Evolutionary conservation across 2,797 vertebrate species (phyloP).

Genomic region (Arrhamphus sclerolepis): DNA sequence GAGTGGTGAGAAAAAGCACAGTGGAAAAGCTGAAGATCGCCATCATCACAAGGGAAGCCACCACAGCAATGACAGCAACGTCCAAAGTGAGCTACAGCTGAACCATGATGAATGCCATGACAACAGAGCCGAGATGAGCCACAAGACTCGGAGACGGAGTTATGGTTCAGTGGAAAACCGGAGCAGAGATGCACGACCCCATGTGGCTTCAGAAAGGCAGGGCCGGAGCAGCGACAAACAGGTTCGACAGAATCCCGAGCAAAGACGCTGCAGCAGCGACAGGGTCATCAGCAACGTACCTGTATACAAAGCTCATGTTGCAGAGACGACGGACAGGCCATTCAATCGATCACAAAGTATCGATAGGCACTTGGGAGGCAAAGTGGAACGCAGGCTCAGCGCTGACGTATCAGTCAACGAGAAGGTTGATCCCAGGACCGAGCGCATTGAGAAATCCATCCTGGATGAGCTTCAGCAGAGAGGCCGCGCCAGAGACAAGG

Average conservation of each 20-base stretch:
- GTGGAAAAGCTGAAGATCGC: conserved; percentile 40
- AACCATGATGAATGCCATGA: conserved; percentile 30
- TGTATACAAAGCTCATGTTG: conserved; percentile 62
- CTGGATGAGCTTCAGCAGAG: conserved; percentile 72
- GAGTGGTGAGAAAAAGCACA: conserved; percentile 55
- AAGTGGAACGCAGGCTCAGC: conserved; percentile 48
- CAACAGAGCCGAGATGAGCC: conserved; percentile 9
- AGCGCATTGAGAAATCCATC: conserved; percentile 69
- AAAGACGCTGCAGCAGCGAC: conserved; percentile 64
- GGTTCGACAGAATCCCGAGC: conserved; percentile 44
- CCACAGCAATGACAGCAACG: background rate
- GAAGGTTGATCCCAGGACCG: conserved; percentile 53
- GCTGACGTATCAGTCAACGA: conserved; percentile 39
- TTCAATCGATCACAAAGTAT: conserved; percentile 65
- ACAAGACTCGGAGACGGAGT: conserved; percentile 23
- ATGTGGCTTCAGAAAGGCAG: conserved; percentile 44
- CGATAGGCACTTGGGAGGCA: conserved; percentile 53
- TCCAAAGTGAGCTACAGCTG: conserved; percentile 11
- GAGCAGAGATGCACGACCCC: conserved; percentile 8
- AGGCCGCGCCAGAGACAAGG: conserved; percentile 61
- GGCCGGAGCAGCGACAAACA: conserved; percentile 55
- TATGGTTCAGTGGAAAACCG: conserved; percentile 23
- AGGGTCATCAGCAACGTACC: conserved; percentile 71
- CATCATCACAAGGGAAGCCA: conserved; percentile 32
- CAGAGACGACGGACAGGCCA: conserved; percentile 30